Evolutionary conservation across 2,888 invertebrate genomes (phyloP).

Genomic region (Thymelicus sylvestris): DNA sequence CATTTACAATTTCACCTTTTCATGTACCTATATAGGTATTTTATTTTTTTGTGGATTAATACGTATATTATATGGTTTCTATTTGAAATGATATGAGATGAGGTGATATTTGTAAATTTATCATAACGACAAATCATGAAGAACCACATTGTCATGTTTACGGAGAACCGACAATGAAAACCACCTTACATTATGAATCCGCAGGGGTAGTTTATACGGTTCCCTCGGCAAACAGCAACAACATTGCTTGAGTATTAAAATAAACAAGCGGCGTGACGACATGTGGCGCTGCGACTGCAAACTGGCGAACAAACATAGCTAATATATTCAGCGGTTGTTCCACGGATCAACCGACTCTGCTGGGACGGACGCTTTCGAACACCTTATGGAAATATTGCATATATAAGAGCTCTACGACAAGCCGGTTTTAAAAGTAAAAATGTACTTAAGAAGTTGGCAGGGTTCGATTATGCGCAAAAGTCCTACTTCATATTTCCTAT

Average conservation of each 20-base stretch:
- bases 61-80: too few relatives aligned
- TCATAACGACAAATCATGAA: not conserved
- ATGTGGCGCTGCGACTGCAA: slow-evolving; percentile 73
- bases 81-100: too few relatives aligned
- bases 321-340: slow-evolving; percentile 73
- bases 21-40: too few relatives aligned
- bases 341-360: slow-evolving; percentile 15
- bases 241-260: slow-evolving; percentile 83
- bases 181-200: slow-evolving; percentile 54
- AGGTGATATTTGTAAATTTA: too few relatives aligned
- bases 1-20: too few relatives aligned
- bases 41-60: too few relatives aligned
- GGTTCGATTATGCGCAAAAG: too few relatives aligned
- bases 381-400: slow-evolving; percentile 2
- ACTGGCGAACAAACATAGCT: slow-evolving; percentile 72
- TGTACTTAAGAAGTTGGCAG: too few relatives aligned
- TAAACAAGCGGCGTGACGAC: slow-evolving; percentile 76
- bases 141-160: slow-evolving; percentile 40
- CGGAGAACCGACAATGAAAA: slow-evolving; percentile 22
- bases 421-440: too few relatives aligned
- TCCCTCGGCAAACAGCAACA: slow-evolving; percentile 74
- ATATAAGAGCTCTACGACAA: not conserved
- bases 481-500: too few relatives aligned
- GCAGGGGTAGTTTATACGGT: slow-evolving; percentile 72
- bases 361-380: slow-evolving; percentile 22